phyloP scores from a whole-genome alignment of 30 jellyfish, hydroid and myxozoan genomes.

The Aurelia sp. region DNA sequence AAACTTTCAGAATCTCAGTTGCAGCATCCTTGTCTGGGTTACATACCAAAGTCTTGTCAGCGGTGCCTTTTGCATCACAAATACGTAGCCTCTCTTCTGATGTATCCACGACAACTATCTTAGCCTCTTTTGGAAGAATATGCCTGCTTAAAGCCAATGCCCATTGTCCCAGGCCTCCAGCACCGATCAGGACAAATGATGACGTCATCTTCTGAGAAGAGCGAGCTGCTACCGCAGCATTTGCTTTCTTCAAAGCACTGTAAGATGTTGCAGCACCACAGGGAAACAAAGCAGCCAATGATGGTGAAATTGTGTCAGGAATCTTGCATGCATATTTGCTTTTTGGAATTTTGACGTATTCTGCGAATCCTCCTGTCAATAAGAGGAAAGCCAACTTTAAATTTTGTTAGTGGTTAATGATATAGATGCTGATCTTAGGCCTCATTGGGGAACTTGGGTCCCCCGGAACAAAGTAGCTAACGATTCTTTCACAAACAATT shows the following conservation, averaged over 20 bases:
- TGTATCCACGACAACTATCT: neutral
- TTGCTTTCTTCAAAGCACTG: conserved; percentile 3
- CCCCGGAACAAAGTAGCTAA: too few relatives aligned
- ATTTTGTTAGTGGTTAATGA: too few relatives aligned
- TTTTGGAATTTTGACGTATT: neutral
- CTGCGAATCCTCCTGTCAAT: conserved; percentile 6
- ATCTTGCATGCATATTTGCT: neutral
- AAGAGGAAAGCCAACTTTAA: too few relatives aligned
- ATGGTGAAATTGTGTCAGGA: neutral
- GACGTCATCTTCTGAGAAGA: too few relatives aligned
- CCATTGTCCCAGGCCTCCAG: conserved; percentile 3
- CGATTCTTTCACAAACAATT: too few relatives aligned
- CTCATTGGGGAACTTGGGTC: too few relatives aligned
- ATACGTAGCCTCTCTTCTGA: neutral
- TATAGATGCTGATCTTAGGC: too few relatives aligned
- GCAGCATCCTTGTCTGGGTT: neutral
- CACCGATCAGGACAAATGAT: too few relatives aligned
- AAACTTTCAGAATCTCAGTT: neutral
- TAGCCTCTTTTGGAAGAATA: neutral
- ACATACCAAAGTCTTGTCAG: neutral
- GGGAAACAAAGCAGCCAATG: neutral
- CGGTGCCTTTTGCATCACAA: neutral
- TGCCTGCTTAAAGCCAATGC: conserved; percentile 7
- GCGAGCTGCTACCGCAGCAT: neutral
- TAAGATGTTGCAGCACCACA: neutral